Evolutionary conservation across 2,797 vertebrate genomes (phyloP), one percentile per base, ranked within the genome.

Genomic region (Orestias chungarensis): DNA sequence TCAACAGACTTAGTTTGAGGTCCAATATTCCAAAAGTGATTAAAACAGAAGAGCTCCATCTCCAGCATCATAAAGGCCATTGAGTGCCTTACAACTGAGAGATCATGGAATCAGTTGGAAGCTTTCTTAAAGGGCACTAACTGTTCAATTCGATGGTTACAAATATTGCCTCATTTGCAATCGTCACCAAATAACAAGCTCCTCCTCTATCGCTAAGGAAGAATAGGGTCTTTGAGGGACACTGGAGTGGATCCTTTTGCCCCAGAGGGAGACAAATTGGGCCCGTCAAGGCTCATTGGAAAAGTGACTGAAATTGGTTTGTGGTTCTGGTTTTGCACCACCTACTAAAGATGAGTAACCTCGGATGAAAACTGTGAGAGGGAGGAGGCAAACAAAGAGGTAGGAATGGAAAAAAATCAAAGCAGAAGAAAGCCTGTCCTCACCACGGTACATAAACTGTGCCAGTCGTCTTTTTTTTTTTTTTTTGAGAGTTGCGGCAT

Each of bases 271-370:
- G 87, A 91, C 85, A 91, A 92, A 92, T 91, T 91, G 87, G 88
- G 84, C 81, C 81, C 78, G 88, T 91, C 87, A 89, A 92, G 92
- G 87, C 91, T 91, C 91, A 92, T 91, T 90, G 87, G 78, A 42
- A 89, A 82, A 85, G 82, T 86, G 90, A 92, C 89, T 91, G 85
- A 91, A 92, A 91, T 92, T 89, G 88, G 89, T 92, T 92, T 91
- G 91, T 79, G 88, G 89, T 92, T 91, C 87, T 88, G 90, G 89
- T 85, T 86, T 83, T 85, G 86, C 87, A 84, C 86, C 82, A 79
- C 87, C 90, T 89, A 89, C 90, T 91, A 91, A 93, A 87, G 87
- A 89, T 76, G 85, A 86, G 88, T 84, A 85, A 85, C 72, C 85
- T 90, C 76, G 67, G 82, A 75, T 68, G 80, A 64, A 79, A 75